phyloP scores from a whole-genome alignment of 2,113 vertebrate species.

The Rhombomys opimus region DNA sequence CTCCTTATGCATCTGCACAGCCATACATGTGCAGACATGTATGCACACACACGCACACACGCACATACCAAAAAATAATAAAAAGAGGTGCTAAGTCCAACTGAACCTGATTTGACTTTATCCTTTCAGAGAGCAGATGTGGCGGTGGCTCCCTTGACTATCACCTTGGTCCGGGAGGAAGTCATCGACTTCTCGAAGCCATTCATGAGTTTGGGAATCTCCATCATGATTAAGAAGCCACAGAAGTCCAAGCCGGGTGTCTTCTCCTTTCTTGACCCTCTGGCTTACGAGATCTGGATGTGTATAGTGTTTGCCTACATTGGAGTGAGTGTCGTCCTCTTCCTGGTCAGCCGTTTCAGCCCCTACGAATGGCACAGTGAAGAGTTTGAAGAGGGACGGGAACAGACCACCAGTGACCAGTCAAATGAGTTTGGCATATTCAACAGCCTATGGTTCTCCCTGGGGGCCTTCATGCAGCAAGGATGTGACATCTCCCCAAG shows the following conservation, averaged over 20 bases:
- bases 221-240: slow-evolving; percentile 99
- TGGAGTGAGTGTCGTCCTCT: slow-evolving; percentile 98
- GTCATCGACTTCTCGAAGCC: slow-evolving; percentile 99
- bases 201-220: slow-evolving; percentile 99
- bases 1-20: not conserved
- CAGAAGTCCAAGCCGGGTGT: slow-evolving; percentile 99
- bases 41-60: not conserved
- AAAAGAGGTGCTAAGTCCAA: not conserved
- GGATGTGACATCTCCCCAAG: slow-evolving; percentile 99
- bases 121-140: slow-evolving; percentile 95
- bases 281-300: slow-evolving; percentile 99
- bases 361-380: slow-evolving; percentile 99
- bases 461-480: slow-evolving; percentile 99
- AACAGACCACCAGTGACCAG: slow-evolving; percentile 91
- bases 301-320: slow-evolving; percentile 99
- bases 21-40: not conserved
- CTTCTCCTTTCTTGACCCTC: slow-evolving; percentile 98
- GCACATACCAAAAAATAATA: not conserved
- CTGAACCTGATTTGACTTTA: slow-evolving; percentile 48
- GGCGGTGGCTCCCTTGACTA: slow-evolving; percentile 97
- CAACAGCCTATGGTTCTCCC: slow-evolving; percentile 99
- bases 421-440: slow-evolving; percentile 99
- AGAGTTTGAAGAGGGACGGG: slow-evolving; percentile 94
- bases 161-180: slow-evolving; percentile 98
- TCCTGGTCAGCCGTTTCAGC: slow-evolving; percentile 99